Percentiles rank a stretch among this genome's conserved stretches.
These are phyloP conservation scores for Ceratoteleas bidentatus DNA, from an alignment of 1,140 invertebrate genomes.

Conservation along the genomic window DNA sequence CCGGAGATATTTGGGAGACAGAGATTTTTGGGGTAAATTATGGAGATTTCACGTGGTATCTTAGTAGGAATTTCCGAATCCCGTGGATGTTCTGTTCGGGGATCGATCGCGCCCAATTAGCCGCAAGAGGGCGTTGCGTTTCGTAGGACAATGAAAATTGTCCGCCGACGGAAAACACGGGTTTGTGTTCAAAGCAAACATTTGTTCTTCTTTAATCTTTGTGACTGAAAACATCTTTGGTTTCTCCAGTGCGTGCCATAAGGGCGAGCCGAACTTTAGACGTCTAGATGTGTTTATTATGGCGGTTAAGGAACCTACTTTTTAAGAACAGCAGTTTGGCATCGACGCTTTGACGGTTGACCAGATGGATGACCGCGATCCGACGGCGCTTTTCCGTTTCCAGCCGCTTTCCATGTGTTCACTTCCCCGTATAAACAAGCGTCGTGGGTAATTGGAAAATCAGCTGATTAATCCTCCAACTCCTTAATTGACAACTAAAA, in stretches of 20 bases:
- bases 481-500: not conserved
- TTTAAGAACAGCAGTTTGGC: conserved; percentile 50
- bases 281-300: conserved; percentile 48
- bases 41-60: too few relatives aligned
- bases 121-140: too few relatives aligned
- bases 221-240: conserved; percentile 36
- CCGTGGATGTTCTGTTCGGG: too few relatives aligned
- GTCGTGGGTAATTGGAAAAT: conserved; percentile 15
- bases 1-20: too few relatives aligned
- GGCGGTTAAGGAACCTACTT: conserved; percentile 47
- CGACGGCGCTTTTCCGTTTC: conserved; percentile 30
- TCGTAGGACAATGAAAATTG: too few relatives aligned
- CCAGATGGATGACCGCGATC: conserved; percentile 55
- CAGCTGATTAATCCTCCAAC: not conserved
- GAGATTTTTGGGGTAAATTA: too few relatives aligned
- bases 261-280: conserved; percentile 33
- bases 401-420: conserved; percentile 41
- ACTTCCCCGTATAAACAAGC: not conserved
- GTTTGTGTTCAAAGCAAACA: not conserved
- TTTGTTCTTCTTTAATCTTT: conserved; percentile 39
- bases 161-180: too few relatives aligned
- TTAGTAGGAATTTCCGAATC: too few relatives aligned
- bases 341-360: conserved; percentile 52
- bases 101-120: too few relatives aligned
- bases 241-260: conserved; percentile 23